Evolutionary conservation across 2,888 invertebrate species (phyloP).

Genomic region (Himalopsyche japonica): DNA sequence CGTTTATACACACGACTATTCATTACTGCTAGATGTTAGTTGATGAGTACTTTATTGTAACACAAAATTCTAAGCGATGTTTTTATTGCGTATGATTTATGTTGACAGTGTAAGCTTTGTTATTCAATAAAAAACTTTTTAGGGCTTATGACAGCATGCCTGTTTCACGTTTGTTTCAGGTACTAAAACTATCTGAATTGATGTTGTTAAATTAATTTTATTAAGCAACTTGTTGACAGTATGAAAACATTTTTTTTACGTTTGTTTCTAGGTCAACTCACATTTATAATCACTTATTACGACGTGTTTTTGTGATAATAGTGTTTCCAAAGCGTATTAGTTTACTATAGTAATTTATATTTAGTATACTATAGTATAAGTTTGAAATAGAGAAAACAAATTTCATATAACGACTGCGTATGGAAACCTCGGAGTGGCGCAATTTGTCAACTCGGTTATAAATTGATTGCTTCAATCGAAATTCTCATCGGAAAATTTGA

Average conservation of each 20-base stretch:
- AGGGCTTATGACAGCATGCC: background rate
- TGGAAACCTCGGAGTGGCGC: background rate
- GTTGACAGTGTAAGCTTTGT: background rate
- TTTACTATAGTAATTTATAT: no score
- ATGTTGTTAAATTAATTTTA: background rate
- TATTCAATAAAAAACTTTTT: background rate
- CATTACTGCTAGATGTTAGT: background rate
- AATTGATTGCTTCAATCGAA: background rate
- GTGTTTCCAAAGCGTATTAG: no score
- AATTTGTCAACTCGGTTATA: background rate
- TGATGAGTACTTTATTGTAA: background rate
- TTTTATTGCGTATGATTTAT: background rate
- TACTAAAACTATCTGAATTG: background rate
- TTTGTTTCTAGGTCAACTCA: no score
- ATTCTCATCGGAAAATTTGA: background rate
- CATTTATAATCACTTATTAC: no score
- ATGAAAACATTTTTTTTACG: no score
- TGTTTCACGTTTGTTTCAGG: background rate
- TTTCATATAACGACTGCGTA: background rate
- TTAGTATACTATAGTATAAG: no score
- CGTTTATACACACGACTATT: background rate
- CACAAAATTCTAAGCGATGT: background rate
- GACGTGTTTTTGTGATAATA: no score
- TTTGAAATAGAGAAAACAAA: background rate
- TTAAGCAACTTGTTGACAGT: background rate